Percentiles rank a stretch among this genome's conserved stretches.
Evolutionary conservation across 2,888 invertebrate species (phyloP).

Genomic region (Tenthredo amoena): DNA sequence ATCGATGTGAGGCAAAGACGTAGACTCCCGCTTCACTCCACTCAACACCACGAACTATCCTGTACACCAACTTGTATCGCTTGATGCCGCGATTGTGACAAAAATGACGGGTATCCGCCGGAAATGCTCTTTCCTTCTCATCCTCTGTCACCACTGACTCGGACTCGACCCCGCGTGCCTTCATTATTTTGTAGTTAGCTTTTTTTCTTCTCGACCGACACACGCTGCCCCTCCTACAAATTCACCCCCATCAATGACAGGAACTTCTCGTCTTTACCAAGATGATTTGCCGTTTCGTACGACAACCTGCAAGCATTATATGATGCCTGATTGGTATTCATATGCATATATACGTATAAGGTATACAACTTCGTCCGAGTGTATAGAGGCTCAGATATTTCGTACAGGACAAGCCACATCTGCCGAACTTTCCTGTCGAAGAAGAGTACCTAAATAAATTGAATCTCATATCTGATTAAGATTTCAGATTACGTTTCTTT

Average conservation of each 20-base stretch:
- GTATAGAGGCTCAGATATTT: not conserved
- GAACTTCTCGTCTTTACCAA: conserved; percentile 59
- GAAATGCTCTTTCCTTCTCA: conserved; percentile 69
- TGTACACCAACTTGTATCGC: conserved; percentile 65
- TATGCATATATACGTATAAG: not conserved
- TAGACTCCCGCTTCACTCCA: conserved; percentile 57
- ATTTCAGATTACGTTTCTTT: conserved; percentile 36
- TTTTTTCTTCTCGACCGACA: conserved; percentile 63
- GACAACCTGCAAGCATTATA: conserved; percentile 24
- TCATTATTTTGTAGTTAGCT: conserved; percentile 73
- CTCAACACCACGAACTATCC: conserved; percentile 43
- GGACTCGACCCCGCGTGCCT: conserved; percentile 59
- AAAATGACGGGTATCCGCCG: conserved; percentile 78
- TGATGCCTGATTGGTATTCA: conserved; percentile 12
- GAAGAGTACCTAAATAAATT: conserved; percentile 49
- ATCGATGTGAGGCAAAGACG: conserved; percentile 74
- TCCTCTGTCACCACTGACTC: conserved; percentile 57
- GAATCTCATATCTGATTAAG: conserved; percentile 47
- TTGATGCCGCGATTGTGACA: conserved; percentile 77
- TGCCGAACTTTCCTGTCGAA: conserved; percentile 37
- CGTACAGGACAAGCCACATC: conserved; percentile 11
- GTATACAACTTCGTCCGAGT: not conserved
- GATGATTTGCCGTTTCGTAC: conserved; percentile 72
- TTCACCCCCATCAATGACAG: conserved; percentile 49
- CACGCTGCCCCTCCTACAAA: conserved; percentile 8